Conservation (phyloP, 2,113 vertebrate species). For the Aix galericulata region DNA sequence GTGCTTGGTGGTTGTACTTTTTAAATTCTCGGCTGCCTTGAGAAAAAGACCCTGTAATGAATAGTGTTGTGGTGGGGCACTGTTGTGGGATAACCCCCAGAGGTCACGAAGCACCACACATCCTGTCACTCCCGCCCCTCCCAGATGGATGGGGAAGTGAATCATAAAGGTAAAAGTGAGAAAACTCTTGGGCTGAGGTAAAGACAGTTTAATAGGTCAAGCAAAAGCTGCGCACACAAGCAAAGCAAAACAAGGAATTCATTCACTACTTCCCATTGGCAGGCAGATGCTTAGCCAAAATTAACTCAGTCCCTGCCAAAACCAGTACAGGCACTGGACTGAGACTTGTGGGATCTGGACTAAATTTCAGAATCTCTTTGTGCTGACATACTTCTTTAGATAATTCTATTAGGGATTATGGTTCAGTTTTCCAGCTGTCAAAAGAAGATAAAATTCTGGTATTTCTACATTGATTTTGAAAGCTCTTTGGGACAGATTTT, state of each 20-base stretch:
- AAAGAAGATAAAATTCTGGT: conserved; percentile 20
- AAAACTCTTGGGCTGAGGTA: background rate
- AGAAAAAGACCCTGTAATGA: background rate
- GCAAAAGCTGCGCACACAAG: background rate
- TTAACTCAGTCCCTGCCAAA: background rate
- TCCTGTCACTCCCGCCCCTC: background rate
- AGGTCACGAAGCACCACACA: background rate
- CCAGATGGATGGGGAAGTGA: background rate
- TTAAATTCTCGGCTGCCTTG: background rate
- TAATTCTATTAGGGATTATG: background rate
- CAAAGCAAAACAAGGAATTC: background rate
- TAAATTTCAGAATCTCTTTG: background rate
- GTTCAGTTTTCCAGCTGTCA: conserved; percentile 14
- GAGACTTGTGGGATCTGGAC: background rate
- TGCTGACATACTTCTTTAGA: background rate
- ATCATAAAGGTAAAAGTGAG: background rate
- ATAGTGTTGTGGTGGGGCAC: background rate
- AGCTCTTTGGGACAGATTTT: background rate
- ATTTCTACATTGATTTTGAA: conserved; percentile 20
- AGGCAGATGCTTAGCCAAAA: background rate
- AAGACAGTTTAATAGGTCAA: background rate
- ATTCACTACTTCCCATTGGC: background rate
- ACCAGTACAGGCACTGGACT: background rate
- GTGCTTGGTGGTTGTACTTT: background rate
- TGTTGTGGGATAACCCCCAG: background rate